Evolutionary conservation across 2,797 vertebrate species (phyloP), one percentile per base, ranked within the genome.

Genomic region (Aldrovandia affinis): DNA sequence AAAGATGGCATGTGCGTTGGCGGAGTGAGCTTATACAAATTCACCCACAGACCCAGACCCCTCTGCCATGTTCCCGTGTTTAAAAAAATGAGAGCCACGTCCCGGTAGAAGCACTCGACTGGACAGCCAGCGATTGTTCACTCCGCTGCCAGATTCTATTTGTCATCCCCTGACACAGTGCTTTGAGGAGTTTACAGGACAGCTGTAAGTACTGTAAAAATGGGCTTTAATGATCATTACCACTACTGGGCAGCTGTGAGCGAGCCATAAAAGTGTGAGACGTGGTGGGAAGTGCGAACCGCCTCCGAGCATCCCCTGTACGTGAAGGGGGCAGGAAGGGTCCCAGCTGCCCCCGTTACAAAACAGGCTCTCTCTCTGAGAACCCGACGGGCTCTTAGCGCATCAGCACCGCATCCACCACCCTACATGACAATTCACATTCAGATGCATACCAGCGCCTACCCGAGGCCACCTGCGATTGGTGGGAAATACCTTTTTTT

Each of bases 41-140:
- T 28, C 52, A 44, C 22, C 81, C 81, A 44, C 18, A 70, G 47
- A 50, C 44, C 42, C 57, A n/a, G 36, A 22, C 22, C 30, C 50
- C 47, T 61, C 55, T 59, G 85, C 55, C 33, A 28, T 47, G 42
- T 20, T 57, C 70, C 47, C 2, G 28, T 3, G 4, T 10, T 33
- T 47, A 4, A 44, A 42, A 86, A 83, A 52, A 50, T 25, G 44
- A 30, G 18, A 84, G 47, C 61, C 15, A 65, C 68, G 88, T 86
- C 89, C 90, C 90, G 92, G 91, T 90, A 90, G 90, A 78, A 28
- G 59, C 80, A 12, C 75, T 82, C 12, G 1, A 22, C 3, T 2
- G 33, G 30, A 80, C 68, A 78, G 83, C 47, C 78, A 22, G 36
- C 33, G 36, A 15, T 61, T 30, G 50, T 55, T 82, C 57, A 50